phyloP scores from a whole-genome alignment of 2,113 vertebrate genomes.

The Tachysurus fulvidraco region DNA sequence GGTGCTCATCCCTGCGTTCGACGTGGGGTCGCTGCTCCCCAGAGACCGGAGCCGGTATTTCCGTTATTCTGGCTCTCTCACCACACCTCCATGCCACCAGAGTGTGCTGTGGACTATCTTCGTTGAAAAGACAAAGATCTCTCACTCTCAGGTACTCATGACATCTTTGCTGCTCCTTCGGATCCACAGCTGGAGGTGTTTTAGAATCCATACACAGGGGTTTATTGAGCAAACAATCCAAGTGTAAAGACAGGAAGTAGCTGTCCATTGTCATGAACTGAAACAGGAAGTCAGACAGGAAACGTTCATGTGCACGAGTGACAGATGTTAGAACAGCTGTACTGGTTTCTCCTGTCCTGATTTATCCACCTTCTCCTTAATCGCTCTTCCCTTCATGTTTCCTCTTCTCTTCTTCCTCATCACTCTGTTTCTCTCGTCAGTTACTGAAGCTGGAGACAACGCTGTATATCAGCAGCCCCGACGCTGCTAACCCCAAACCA shows the following conservation, averaged over 20 bases:
- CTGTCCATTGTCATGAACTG: no score
- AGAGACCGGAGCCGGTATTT: constrained; percentile 76
- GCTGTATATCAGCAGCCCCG: constrained; percentile 66
- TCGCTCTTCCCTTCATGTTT: not conserved
- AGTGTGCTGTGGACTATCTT: constrained; percentile 88
- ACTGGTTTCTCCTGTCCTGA: not conserved
- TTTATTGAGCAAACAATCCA: no score
- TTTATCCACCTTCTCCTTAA: not conserved
- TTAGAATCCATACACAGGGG: no score
- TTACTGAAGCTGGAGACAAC: constrained; percentile 71
- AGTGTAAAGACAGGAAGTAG: no score
- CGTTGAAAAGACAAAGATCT: constrained; percentile 75
- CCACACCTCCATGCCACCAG: constrained; percentile 87
- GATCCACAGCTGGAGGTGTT: no score
- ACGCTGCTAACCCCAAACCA: constrained; percentile 52
- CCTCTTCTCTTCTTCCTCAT: not conserved
- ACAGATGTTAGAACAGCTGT: not conserved
- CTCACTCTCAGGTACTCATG: constrained; percentile 75
- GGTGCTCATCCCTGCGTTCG: constrained; percentile 77
- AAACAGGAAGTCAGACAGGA: no score
- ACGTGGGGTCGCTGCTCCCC: constrained; percentile 78
- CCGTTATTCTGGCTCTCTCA: constrained; percentile 90
- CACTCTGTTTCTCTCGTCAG: constrained; percentile 47
- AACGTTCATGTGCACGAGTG: no score
- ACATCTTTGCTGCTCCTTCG: not conserved